Evolutionary conservation across 2,797 vertebrate genomes (phyloP), one percentile per base, ranked within the genome.

Genomic region (Balearica regulorum): DNA sequence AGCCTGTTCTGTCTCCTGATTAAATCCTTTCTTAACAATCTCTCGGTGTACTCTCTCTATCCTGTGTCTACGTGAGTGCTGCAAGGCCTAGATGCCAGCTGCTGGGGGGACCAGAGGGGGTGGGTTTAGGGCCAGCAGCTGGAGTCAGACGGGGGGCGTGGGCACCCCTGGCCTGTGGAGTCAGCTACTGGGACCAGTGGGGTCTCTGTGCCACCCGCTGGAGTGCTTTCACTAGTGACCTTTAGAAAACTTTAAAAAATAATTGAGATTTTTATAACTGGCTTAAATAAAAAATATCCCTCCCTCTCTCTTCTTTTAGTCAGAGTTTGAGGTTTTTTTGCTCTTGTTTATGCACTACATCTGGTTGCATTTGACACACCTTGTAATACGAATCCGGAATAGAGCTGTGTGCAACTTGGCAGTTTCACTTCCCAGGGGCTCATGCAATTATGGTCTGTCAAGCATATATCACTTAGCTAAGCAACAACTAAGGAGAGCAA

Each of bases 391-490:
- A 79, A 87, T 87, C 93, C 90, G 83, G 60, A 90, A 87, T 66
- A 94, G 77, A 95, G 83, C 89, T 94, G 90, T 82, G 90, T 66
- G 83, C 70, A 89, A 17, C 48, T 69, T 96, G 85, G 95, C 96
- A 96, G 85, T 82, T 96, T 82, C 60, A 22, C 94, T 94, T 97
- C 96, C 95, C 94, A 94, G 70, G 90, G 85, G 93, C 88, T 96
- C 77, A 37, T 90, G 88, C 93, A 97, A 95, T 96, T 96, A 94
- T 80, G 79, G 90, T 84, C 93, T 94, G 94, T 90, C 94, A 97
- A 95, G 91, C 71, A 87, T 92, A 77, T 84, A 95, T 95, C 87
- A 94, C 91, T 96, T 97, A 96, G 91, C 86, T 95, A 95, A 95
- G 96, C 91, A 95, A 93, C 96, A 95, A 73, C 91, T 94, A 91